Percentiles rank a stretch among this genome's conserved stretches.
Conservation (phyloP, 37 sponge, comb jelly and placozoan species). For the Halichondria panicea region DNA sequence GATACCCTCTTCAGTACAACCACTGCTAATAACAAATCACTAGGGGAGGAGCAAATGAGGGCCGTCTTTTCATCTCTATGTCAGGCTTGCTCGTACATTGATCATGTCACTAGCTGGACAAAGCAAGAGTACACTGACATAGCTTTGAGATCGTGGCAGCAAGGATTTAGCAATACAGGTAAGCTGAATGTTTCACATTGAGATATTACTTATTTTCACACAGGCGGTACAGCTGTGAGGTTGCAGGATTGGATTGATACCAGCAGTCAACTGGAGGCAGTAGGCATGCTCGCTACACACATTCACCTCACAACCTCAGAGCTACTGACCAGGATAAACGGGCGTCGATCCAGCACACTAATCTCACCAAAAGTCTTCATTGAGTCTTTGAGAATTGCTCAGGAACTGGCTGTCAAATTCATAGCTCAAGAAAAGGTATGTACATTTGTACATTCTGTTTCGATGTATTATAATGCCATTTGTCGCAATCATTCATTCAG, state of each 20-base stretch:
- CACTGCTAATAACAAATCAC: neutral
- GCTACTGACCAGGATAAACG: neutral
- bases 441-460: no score
- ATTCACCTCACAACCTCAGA: constrained; percentile 50
- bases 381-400: constrained; percentile 41
- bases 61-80: constrained; percentile 29
- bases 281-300: constrained; percentile 54
- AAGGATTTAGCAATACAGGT: neutral
- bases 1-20: neutral
- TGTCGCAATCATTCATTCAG: constrained; percentile 6
- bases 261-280: constrained; percentile 46
- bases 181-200: neutral
- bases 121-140: constrained; percentile 59
- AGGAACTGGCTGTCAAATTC: constrained; percentile 26
- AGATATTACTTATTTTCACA: neutral
- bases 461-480: no score
- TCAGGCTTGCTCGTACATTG: constrained; percentile 28
- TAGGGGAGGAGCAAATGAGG: neutral
- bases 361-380: constrained; percentile 32
- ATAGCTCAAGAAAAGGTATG: constrained; percentile 35
- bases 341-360: neutral
- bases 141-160: constrained; percentile 61
- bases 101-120: constrained; percentile 34
- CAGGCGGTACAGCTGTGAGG: constrained; percentile 3
- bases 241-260: constrained; percentile 52